Evolutionary conservation across 2,888 invertebrate genomes (phyloP), one percentile per base, ranked within the genome.

Genomic region (Eulithis prunata): DNA sequence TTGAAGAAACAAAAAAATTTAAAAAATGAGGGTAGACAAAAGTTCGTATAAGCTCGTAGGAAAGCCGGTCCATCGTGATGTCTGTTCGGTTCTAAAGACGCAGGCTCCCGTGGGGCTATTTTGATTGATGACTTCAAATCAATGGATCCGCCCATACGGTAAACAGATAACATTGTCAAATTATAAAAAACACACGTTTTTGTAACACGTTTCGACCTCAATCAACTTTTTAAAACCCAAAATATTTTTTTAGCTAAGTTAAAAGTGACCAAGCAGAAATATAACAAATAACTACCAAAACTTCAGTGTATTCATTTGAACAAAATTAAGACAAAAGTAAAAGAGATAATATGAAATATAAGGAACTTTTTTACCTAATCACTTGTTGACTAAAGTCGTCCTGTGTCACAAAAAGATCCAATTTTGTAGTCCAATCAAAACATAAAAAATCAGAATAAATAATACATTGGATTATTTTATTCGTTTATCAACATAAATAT

Each of bases 111-210:
- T 75, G 78, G 81, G 84, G 82, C 78, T 77, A 79, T 77, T 88
- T 88, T 91, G 93, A 93, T 93, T 93, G 93, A 93, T 93, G 93
- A 93, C 93, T 91, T 92, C 93, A 92, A 92, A 92, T 91, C 89
- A 87, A 88, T 89, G 92, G 91, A 90, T 90, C 89, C 87, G 88
- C 85, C 84, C 81, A 77, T 76, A 75, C 71, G 76, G 75, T 70
- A 70, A 68, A 73, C 60, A 70, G 53, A 57, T 47, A 28, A 69
- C 14, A 62, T 61, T 7, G 59, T 57, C 47, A 65, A 66, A 60
- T 46, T 45, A 62, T 62, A 72, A 55, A 41, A 41, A 28, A 13
- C 5, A 46, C 21, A 8, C 47, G 12, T 28, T 65, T 49, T 59
- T 59, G 66, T 59, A 52, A 62, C 62, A 66, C 66, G 46, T 28